Base-by-base conservation (phyloP, 2,888 invertebrate species). In the Drosophila subquinaria region DNA sequence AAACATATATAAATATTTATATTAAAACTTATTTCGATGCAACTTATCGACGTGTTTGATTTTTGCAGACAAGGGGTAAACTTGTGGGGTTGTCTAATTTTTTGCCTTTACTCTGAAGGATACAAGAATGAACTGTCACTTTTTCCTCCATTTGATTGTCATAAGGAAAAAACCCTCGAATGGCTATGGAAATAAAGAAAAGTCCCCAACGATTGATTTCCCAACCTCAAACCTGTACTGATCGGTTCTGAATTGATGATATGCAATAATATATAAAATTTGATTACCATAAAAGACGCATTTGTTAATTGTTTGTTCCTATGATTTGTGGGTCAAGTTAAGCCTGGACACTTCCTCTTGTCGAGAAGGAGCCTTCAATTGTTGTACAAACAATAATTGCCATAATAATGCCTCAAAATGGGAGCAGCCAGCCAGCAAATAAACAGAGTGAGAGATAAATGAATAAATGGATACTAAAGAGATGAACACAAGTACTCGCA, bases 191-290 rank as follows among this genome's bases (percentile, higher is more conserved):
- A 6, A n/a, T 38, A 6, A 38, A 38, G 2, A 6, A 38, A 38
- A n/a, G n/a, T n/a, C 6, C n/a, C 13, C 6, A 11, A 20, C 20
- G 4, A 52, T 52, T 52, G 17, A 42, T 27, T 42, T 8, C 9
- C 23, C 27, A 40, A 40, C 0, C n/a, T 10, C 4, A 3, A 8
- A 20, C n/a, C 6, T 8, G 8, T n/a, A 20, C 50, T 45, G 68
- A 52, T 67, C 20, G 36, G 56, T 48, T 42, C 33, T 36, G 55
- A 55, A 65, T 80, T 68, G 65, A 78, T 69, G 64, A 76, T 80
- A 68, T 81, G 78, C 73, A 82, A 69, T 69, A 84, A 84, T 76
- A 62, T 82, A 86, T 64, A 42, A 60, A 81, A 68, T 88, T 80
- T 68, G 62, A 80, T 76, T 88, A 79, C 60, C 50, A 69, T 82